Evolutionary conservation across 2,797 vertebrate genomes (phyloP), one percentile per base, ranked within the genome.

Genomic region (Ara ararauna): DNA sequence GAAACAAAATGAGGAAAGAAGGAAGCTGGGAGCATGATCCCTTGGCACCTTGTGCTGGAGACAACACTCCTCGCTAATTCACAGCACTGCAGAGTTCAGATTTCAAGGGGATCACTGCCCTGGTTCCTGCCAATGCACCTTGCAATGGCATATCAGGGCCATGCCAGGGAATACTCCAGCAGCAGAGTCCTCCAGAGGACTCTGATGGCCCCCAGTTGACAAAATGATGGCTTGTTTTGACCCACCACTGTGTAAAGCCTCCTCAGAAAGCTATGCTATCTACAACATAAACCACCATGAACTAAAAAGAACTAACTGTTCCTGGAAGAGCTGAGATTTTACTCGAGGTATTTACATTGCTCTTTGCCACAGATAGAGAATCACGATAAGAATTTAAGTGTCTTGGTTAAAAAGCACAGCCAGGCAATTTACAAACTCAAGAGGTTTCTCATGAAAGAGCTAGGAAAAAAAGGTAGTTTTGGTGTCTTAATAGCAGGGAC

Each of bases 1-100:
- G 62, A 96, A 95, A 92, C 29, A 89, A 91, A 96, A 92, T n/a
- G 38, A 94, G 85, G 61, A 73, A 88, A 95, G 53, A 22, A 79
- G 44, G 38, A 85, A 80, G 65, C 51, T 95, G 85, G 66, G 66
- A 89, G 76, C 91, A 86, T 0, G 1, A 77, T 42, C 11, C 70
- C 86, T 92, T 96, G 94, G 93, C 90, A 94, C 62, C 40, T 70
- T 13, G 2, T 1, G 0, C 71, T 81, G 82, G 48, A 94, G 87
- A 42, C 51, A 90, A 40, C 40, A 10, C 62, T 95, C 40, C 60
- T 45, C 75, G 82, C 44, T 62, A 96, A 81, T 48, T 96, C 83
- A 87, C 62, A 89, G 54, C 51, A 78, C 32, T 51, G 9, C 30
- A 36, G 60, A 94, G 72, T 29, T 95, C 93, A 87, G 66, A 50